Evolutionary conservation across 2,113 vertebrate species (phyloP), one percentile per base, ranked within the genome.

Genomic region (Psilopogon haemacephalus): DNA sequence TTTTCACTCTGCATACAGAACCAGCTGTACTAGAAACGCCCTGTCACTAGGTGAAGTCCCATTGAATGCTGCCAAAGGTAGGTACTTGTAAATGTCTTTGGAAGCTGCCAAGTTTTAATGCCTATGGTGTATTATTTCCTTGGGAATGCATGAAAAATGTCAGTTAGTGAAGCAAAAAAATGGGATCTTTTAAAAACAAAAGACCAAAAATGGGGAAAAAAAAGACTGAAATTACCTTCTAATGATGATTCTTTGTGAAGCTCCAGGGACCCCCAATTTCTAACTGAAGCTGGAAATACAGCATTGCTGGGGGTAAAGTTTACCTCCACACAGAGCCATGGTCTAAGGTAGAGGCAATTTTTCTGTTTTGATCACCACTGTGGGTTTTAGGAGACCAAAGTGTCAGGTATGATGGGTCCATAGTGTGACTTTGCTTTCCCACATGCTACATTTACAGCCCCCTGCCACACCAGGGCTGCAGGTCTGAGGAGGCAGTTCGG

Each of bases 391-490:
- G 68, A 75, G 62, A 42, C 15, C 15, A 21, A 6, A 24, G 42
- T 11, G 8, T 33, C 1, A 1, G 23, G 28, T 4, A 8, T 2
- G 2, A 52, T 20, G 27, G n/a, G 59, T 68, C 23, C 5, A 0
- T 10, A 5, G 6, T 2, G 3, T 7, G n/a, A 18, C 26, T 12
- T 26, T 15, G 6, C 4, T 37, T 9, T 35, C 37, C 71, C 42
- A 7, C n/a, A n/a, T n/a, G n/a, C 19, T 21, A 8, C 28, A 32
- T 0, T 2, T 11, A 2, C 30, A 44, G 63, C n/a, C 42, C 27
- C 58, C 3, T 1, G 9, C 4, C 35, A 18, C 2, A 0, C 6
- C 3, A 3, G 56, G 26, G 65, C n/a, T n/a, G n/a, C n/a, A n/a
- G n/a, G n/a, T n/a, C 7, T 11, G 1, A 1, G 70, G 30, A 15